phyloP scores from a whole-genome alignment of 2,888 invertebrate genomes.

The Hylaea fasciaria region DNA sequence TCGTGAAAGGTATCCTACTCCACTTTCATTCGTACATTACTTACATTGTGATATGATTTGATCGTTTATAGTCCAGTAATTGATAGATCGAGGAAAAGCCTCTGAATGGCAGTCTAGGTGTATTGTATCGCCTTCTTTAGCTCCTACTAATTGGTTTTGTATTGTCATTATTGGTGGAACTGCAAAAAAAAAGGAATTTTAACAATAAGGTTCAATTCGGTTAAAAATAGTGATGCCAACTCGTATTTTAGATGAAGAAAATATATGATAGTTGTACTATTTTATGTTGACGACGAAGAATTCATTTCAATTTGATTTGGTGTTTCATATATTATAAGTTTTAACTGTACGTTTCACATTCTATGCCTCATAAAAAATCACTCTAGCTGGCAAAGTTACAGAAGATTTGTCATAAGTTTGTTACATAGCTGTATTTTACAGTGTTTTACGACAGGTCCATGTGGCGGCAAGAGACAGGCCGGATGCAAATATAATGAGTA shows the following conservation, averaged over 20 bases:
- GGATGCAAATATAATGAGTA: too few species aligned
- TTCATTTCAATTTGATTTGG: too few species aligned
- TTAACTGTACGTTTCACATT: too few species aligned
- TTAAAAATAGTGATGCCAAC: too few species aligned
- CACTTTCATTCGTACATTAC: constrained; percentile 43
- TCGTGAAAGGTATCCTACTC: constrained; percentile 6
- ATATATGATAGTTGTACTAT: too few species aligned
- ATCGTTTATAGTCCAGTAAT: constrained; percentile 91
- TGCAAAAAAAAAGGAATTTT: constrained; percentile 66
- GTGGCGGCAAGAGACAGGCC: too few species aligned
- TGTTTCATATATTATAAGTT: too few species aligned
- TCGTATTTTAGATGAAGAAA: too few species aligned
- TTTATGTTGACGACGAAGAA: too few species aligned
- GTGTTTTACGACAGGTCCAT: not conserved
- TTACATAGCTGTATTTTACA: not conserved
- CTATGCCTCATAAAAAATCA: not conserved
- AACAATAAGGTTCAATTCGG: too few species aligned
- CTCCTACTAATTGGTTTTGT: constrained; percentile 91
- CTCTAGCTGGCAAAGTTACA: too few species aligned
- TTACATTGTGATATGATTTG: constrained; percentile 89
- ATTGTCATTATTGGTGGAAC: constrained; percentile 92
- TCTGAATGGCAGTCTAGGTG: constrained; percentile 90
- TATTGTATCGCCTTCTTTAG: constrained; percentile 88
- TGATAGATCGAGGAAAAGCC: constrained; percentile 91
- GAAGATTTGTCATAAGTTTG: too few species aligned